These are phyloP conservation scores for Oryctolagus cuniculus DNA, from an alignment of 2,113 vertebrate genomes.

Conservation along the genomic window DNA sequence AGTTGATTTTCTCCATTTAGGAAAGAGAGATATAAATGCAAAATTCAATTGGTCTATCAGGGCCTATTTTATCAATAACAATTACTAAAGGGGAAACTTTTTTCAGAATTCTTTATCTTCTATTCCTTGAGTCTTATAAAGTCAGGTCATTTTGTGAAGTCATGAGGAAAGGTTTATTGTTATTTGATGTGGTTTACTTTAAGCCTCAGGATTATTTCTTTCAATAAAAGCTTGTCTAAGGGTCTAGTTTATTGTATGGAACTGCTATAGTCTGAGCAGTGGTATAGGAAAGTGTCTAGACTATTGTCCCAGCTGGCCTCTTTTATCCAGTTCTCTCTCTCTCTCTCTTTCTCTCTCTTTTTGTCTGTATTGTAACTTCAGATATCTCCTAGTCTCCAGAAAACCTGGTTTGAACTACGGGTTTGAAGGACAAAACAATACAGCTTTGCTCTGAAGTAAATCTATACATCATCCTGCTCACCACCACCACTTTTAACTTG, in stretches of 20 bases:
- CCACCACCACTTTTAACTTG: constrained; percentile 52
- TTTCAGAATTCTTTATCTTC: constrained; percentile 15
- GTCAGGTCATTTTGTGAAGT: neutral
- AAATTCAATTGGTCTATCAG: neutral
- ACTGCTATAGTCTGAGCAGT: neutral
- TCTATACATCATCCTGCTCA: neutral
- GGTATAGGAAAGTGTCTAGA: neutral
- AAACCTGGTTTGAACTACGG: neutral
- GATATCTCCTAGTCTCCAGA: neutral
- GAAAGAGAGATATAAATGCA: constrained; percentile 13
- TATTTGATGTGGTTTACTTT: constrained; percentile 20
- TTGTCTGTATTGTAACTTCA: neutral
- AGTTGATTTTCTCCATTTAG: neutral
- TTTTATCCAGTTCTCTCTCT: neutral
- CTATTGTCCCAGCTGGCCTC: neutral
- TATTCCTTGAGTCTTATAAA: constrained; percentile 2
- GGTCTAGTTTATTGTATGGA: neutral
- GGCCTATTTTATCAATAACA: constrained; percentile 37
- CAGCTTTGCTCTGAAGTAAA: constrained; percentile 22
- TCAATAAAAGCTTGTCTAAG: neutral
- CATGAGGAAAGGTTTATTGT: neutral
- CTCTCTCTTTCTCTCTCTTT: neutral
- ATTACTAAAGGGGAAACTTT: neutral
- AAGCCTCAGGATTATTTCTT: neutral
- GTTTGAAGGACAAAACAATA: constrained; percentile 30